Evolutionary conservation across 2,888 invertebrate genomes (phyloP), one percentile per base, ranked within the genome.

Genomic region (Eupelmus urozonus): DNA sequence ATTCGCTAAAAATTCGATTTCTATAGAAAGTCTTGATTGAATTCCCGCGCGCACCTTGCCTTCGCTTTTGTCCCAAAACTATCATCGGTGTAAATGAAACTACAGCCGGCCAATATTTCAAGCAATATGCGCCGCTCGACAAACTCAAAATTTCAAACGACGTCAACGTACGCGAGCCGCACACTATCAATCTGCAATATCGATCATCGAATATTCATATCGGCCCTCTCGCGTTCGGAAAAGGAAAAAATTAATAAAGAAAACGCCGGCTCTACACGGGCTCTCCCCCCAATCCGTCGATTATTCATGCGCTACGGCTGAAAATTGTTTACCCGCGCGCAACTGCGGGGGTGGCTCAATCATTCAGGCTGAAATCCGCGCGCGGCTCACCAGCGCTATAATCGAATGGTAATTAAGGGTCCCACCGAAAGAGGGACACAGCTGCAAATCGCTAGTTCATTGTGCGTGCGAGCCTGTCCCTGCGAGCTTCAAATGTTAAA

Each of bases 361-460:
- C 34, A 42, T 11, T 62, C 27, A 25, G 27, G 9, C 49, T 42
- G 49, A 53, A 53, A 27, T 67, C 18, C 27, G 4, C 16, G 18
- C n/a, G n/a, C 4, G 27, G 59, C 27, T 59, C 29, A 1, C 11
- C 7, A 1, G 13, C 65, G 0, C 65, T 45, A 70, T 70, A 70
- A 70, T 76, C 62, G 55, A 69, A 69, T 70, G 40, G 62, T 63
- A 76, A 76, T 76, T 63, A 70, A 45, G 53, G 51, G 49, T 40
- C 59, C 13, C 25, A 45, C 5, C 34, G 45, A 45, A 16, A 45
- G 45, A 45, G 45, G 13, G 45, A 25, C 45, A 34, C 25, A 45
- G 42, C 29, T 18, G 9, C 29, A 18, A 34, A 2, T 18, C 27
- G 29, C 4, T 9, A 9, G 57, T 57, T 73, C 59, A 59, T 74